Conservation (phyloP, 2,797 vertebrate genomes). For the Anomalospiza imberbis region DNA sequence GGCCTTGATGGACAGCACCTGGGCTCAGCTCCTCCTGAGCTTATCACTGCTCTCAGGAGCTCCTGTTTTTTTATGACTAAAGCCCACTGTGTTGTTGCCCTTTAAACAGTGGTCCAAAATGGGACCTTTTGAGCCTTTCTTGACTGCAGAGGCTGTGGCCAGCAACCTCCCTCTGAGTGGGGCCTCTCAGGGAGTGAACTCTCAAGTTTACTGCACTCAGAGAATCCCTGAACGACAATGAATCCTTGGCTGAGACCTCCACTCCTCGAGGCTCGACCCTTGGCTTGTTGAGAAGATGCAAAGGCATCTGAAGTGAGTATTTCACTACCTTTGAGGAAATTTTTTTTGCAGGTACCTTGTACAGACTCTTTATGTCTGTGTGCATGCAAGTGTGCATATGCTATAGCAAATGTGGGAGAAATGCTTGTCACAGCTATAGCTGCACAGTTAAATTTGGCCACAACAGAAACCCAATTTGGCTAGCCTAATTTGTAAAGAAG, state of each 20-base stretch:
- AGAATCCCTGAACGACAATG: rapidly evolving
- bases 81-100: neutral
- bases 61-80: neutral
- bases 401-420: neutral
- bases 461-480: neutral
- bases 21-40: neutral
- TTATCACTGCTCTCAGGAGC: neutral
- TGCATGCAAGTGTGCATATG: neutral
- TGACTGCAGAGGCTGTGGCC: neutral
- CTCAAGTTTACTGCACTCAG: neutral
- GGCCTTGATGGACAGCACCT: neutral
- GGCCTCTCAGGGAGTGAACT: neutral
- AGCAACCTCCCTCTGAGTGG: neutral
- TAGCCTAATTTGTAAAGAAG: neutral
- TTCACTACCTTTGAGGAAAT: neutral
- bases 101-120: neutral
- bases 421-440: neutral
- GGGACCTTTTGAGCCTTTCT: neutral
- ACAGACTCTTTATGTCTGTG: neutral
- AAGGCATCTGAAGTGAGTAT: neutral
- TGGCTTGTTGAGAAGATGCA: neutral
- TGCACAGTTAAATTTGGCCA: neutral
- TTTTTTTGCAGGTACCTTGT: neutral
- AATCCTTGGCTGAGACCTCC: neutral
- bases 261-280: neutral